Conservation (phyloP, 2,888 invertebrate genomes). For the Miltochrista miniata region DNA sequence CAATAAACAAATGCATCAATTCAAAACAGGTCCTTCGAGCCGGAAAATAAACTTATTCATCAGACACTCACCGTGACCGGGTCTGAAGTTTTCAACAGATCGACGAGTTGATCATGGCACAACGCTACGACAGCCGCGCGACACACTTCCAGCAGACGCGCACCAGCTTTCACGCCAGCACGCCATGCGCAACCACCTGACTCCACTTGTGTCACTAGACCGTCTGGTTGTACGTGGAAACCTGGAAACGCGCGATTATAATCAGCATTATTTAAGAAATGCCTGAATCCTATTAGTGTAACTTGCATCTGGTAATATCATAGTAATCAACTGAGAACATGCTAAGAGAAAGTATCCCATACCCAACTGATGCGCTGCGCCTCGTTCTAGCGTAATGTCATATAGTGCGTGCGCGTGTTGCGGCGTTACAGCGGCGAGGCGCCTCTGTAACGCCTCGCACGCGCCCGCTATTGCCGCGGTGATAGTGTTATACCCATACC, state of each 20-base stretch:
- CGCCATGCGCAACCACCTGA: constrained; percentile 85
- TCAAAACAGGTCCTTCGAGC: not conserved
- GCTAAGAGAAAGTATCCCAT: not conserved
- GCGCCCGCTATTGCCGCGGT: constrained; percentile 96
- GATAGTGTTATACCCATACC: too few species aligned
- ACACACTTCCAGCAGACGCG: constrained; percentile 95
- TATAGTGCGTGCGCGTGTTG: constrained; percentile 86
- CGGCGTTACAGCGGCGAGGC: constrained; percentile 91
- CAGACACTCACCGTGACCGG: constrained; percentile 87
- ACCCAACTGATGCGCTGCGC: constrained; percentile 90
- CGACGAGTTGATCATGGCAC: constrained; percentile 96
- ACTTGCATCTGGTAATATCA: too few species aligned
- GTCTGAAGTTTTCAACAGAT: constrained; percentile 94
- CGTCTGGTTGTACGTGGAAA: constrained; percentile 96
- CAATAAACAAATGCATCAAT: too few species aligned
- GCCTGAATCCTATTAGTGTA: too few species aligned
- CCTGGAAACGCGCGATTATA: constrained; percentile 68
- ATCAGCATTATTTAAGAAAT: too few species aligned
- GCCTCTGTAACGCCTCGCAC: constrained; percentile 91
- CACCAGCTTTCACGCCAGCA: constrained; percentile 95
- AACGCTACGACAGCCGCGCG: constrained; percentile 95
- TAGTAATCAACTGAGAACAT: too few species aligned
- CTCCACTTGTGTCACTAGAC: constrained; percentile 97
- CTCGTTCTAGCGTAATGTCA: constrained; percentile 91
- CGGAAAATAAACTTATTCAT: too few species aligned